Conservation (phyloP, 2,113 vertebrate species). For the Aegypius monachus region DNA sequence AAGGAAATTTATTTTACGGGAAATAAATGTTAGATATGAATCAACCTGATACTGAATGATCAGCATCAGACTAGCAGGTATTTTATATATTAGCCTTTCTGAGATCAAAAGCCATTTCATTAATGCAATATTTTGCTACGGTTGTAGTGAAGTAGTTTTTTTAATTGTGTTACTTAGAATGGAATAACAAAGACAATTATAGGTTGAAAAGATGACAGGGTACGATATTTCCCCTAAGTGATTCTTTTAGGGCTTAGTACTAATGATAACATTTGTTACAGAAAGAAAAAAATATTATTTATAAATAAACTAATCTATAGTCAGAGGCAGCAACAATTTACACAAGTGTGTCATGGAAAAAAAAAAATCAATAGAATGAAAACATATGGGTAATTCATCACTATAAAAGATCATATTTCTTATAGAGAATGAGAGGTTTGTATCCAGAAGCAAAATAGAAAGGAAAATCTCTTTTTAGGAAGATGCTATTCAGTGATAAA, state of each 20-base stretch:
- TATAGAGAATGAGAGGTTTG: background rate
- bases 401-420: background rate
- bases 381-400: background rate
- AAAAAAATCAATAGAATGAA: background rate
- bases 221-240: background rate
- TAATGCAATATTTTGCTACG: background rate
- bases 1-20: background rate
- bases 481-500: background rate
- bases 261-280: background rate
- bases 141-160: background rate
- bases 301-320: background rate
- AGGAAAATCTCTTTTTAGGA: background rate
- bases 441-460: background rate
- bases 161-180: background rate
- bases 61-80: background rate
- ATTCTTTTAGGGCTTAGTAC: background rate
- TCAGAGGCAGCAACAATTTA: background rate
- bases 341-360: background rate
- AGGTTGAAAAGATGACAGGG: background rate
- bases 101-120: background rate
- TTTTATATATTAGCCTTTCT: background rate
- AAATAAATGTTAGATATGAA: background rate
- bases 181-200: background rate
- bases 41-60: background rate
- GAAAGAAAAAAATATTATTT: background rate